Base-by-base conservation (phyloP, 1,140 invertebrate genomes). In the Zelostemma sp. region DNA sequence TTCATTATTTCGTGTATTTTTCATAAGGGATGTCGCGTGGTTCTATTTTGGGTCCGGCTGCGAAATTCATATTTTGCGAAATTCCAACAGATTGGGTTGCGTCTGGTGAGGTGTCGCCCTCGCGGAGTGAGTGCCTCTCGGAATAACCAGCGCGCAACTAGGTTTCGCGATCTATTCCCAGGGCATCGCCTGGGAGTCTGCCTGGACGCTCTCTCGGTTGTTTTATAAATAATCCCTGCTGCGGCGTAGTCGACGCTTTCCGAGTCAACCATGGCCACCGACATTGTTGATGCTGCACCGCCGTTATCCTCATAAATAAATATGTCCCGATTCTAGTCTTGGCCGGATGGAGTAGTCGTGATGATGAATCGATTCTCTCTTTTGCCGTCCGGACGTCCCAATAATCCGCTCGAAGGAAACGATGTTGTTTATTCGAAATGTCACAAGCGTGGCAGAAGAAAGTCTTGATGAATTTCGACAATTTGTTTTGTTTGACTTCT, bases 91-190 rank as follows among this genome's bases (percentile, higher is more conserved):
- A 35, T 35, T 6, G 33, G 11, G 47, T 68, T 49, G 53, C 43
- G 49, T 63, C 54, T 67, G 56, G 28, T 51, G 56, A 67, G 66
- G 53, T 64, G 41, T 41, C 71, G 62, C 67, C 66, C 61, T 58
- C 12, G 68, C 43, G n/a, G 43, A 58, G 33, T n/a, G 43, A 58
- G 25, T 46, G 57, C 19, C 8, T 47, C 75, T 77, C 58, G 75
- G 74, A 80, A 80, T 81, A 80, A 80, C 75, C 76, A 12, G 31
- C 71, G 73, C 65, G 71, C 72, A 78, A 81, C 67, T 74, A 56
- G 75, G 70, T 76, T 76, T 71, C 61, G 66, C 66, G 75, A 78
- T 77, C 76, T 82, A 81, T 80, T 81, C 77, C 73, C 74, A 79
- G 72, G 79, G 71, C 67, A 79, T 75, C 73, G 68, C 66, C 73